Conservation (phyloP, 2,888 invertebrate species). For the Tetragonisca angustula region DNA sequence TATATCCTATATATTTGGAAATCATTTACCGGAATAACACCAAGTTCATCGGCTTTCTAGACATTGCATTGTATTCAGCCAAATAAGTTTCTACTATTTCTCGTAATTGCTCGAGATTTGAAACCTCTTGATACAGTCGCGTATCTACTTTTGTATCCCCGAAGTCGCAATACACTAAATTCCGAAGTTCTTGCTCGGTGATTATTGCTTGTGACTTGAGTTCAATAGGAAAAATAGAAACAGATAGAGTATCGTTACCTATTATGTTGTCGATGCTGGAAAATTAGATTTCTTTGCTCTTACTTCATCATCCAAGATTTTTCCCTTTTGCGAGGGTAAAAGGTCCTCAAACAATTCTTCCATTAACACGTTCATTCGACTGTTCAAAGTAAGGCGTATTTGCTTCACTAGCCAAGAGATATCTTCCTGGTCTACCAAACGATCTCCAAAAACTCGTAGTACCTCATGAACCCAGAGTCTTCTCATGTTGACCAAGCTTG, state of each 20-base stretch:
- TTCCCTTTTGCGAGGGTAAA: neutral
- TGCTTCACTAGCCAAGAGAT: slow-evolving; percentile 92
- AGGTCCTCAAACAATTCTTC: slow-evolving; percentile 90
- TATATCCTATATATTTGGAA: neutral
- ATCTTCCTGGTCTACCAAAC: slow-evolving; percentile 93
- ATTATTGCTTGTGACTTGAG: slow-evolving; percentile 84
- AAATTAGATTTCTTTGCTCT: neutral
- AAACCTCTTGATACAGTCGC: slow-evolving; percentile 94
- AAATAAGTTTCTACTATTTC: slow-evolving; percentile 94
- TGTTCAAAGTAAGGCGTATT: slow-evolving; percentile 87
- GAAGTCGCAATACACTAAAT: slow-evolving; percentile 97
- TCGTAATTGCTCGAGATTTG: slow-evolving; percentile 92
- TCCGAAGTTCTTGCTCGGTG: slow-evolving; percentile 92
- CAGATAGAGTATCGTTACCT: too few relatives aligned
- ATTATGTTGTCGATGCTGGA: neutral
- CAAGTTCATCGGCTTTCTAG: slow-evolving; percentile 98
- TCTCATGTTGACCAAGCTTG: slow-evolving; percentile 93
- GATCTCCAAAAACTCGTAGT: slow-evolving; percentile 95
- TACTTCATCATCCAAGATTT: neutral
- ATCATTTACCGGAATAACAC: slow-evolving; percentile 91
- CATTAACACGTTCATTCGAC: slow-evolving; percentile 88
- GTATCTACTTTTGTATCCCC: slow-evolving; percentile 96
- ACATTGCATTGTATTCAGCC: slow-evolving; percentile 96
- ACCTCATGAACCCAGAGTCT: slow-evolving; percentile 98
- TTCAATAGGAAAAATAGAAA: neutral